Evolutionary conservation across 2,113 vertebrate species (phyloP), one percentile per base, ranked within the genome.

Genomic region (Nibea coibor): DNA sequence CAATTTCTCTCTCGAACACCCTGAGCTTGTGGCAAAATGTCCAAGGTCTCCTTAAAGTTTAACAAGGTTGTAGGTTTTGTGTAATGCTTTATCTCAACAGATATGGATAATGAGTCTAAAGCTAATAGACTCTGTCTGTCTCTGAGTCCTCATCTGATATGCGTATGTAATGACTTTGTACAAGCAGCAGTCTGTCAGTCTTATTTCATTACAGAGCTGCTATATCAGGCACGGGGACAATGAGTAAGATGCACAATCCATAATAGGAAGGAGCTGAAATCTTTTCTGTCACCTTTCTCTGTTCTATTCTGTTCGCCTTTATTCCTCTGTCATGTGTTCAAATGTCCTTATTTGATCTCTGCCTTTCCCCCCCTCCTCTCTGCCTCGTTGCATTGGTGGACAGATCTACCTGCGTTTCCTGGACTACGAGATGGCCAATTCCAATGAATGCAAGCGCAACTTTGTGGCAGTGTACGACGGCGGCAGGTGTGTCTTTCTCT

Each of bases 371-470:
- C 57, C 47, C 6, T 35, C 63, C n/a, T 50, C 31, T 48, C 63
- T 19, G 16, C 78, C 24, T 80, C 72, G 62, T 84, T 45, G 2
- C 87, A 17, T 86, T 75, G 91, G 67, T 75, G 91, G 67, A 16
- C 87, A 99, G 98, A 99, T 99, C 91, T 99, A 99, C 92, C 94
- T 99, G 72, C 91, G 98, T 24, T 99, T 99, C 92, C 94, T 99
- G 90, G 98, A 99, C 94, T 99, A 99, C 2, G 97, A 99, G 93
- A 98, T 99, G 98, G 97, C 98, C 92, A 99, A 99, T 86, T 99
- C 98, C 62, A 99, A 99, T 0, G 98, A 99, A 83, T 99, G 98
- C 91, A 99, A 99, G 90, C 94, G 97, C 81, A 99, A 99, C 89
- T 99, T 99, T 68, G 97, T 99, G 87, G 98, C 98, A 0, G 97